These are phyloP conservation scores for Datnioides undecimradiatus DNA, from an alignment of 2,113 vertebrate genomes.

Conservation along the genomic window DNA sequence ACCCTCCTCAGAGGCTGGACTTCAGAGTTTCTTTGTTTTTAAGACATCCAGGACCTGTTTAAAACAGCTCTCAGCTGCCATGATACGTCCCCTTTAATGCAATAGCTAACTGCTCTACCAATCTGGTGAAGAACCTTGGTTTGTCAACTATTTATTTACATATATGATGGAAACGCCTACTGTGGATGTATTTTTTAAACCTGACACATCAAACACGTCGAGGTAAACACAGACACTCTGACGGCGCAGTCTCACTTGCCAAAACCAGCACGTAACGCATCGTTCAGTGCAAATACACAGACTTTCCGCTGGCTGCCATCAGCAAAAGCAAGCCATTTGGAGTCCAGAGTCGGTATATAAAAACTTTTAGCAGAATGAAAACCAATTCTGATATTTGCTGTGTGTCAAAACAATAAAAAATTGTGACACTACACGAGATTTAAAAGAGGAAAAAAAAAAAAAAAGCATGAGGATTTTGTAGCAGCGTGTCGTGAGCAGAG, in stretches of 20 bases:
- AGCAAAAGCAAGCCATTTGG: slow-evolving; percentile 2
- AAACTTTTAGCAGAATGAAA: slow-evolving; percentile 59
- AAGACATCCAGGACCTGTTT: no score
- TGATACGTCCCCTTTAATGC: no score
- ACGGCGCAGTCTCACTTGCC: not conserved
- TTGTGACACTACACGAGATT: not conserved
- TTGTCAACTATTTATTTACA: no score
- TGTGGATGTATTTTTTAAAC: not conserved
- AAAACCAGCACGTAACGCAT: not conserved
- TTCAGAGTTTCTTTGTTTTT: no score
- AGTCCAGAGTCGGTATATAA: not conserved
- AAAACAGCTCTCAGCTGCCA: no score
- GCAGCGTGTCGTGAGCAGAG: slow-evolving; percentile 38
- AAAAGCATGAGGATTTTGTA: slow-evolving; percentile 36
- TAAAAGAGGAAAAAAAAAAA: slow-evolving; percentile 8
- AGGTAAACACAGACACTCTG: not conserved
- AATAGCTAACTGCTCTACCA: no score
- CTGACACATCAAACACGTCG: not conserved
- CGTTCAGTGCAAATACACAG: not conserved
- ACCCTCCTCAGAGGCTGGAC: no score
- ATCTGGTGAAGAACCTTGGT: no score
- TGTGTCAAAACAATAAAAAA: slow-evolving; percentile 26
- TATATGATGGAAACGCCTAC: not conserved
- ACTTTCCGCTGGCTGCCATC: not conserved
- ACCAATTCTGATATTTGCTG: slow-evolving; percentile 28